Evolutionary conservation across 2,888 invertebrate species (phyloP).

Genomic region (Stenichneumon culpator): DNA sequence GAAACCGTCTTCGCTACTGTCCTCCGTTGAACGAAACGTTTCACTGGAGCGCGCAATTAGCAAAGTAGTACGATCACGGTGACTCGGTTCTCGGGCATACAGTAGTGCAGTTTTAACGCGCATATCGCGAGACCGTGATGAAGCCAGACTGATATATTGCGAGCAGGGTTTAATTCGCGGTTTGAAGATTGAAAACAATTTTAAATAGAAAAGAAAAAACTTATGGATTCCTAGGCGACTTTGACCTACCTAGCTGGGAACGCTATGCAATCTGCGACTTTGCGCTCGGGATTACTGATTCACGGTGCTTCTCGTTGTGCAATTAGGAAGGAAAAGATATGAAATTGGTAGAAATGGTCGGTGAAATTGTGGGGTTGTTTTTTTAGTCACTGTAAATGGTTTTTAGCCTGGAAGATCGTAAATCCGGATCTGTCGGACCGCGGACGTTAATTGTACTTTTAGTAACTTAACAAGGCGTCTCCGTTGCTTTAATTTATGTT

Average conservation of each 20-base stretch:
- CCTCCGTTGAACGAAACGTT: conserved; percentile 49
- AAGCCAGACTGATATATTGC: conserved; percentile 39
- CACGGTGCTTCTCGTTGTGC: conserved; percentile 15
- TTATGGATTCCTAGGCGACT: conserved; percentile 5
- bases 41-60: conserved; percentile 53
- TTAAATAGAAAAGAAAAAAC: conserved; percentile 12
- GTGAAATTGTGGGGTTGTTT: background rate
- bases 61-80: conserved; percentile 59
- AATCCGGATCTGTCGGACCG: background rate
- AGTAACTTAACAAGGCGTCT: background rate
- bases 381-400: background rate
- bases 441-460: background rate
- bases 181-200: conserved; percentile 12
- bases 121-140: conserved; percentile 50
- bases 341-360: background rate
- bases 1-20: background rate
- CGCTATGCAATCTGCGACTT: conserved; percentile 9
- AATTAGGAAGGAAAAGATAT: conserved; percentile 22
- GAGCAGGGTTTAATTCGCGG: conserved; percentile 44
- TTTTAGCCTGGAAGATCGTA: background rate
- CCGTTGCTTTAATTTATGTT: background rate
- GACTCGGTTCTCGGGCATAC: conserved; percentile 42
- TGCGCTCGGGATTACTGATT: conserved; percentile 33
- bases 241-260: conserved; percentile 50
- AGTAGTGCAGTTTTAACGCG: conserved; percentile 13